Base-by-base conservation (phyloP, 92 coral and sea anemone species). In the Zoanthus sansibaricus region DNA sequence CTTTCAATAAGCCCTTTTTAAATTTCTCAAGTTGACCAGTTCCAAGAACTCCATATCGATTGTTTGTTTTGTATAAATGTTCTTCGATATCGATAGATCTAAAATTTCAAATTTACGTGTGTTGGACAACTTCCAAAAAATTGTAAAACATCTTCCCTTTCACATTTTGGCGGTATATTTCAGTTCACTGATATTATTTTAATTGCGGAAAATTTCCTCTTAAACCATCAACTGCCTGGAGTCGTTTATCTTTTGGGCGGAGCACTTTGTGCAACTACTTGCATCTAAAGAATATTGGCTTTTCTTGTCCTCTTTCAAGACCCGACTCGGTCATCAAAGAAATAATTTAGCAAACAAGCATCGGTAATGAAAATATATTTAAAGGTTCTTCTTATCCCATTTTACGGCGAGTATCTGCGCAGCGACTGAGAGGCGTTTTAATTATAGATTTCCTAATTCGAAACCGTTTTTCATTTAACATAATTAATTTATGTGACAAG, bases 171-270 rank as follows among this genome's bases (percentile, higher is more conserved):
- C 85, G 75, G 75, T 66, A 44, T 16, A 20, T 20, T 30, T 80
- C 10, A 21, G 59, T 56, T 20, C 14, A 42, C 42, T 80, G 47
- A 30, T 67, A 79, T 80, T 67, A 66, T 44, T 66, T 80, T 80
- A 64, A 80, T 66, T 68, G 52, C 85, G 74, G 72, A 80, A 80
- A 80, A 64, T 66, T 80, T 80, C 33, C 74, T 21, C 85, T 62
- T 14, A 64, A 42, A 71, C 55, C 75, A 44, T 45, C 72, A 44
- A 64, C 75, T 72, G 85, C 75, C 74, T 21, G 46, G 46, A 66
- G 85, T 80, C 85, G 85, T 80, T 80, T 80, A 67, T 80, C 85
- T 80, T 80, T 64, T 44, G 61, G 85, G 85, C 85, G 85, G 85
- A 66, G 85, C 7, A 66, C 45, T 54, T 42, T 48, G 44, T 76